A percentile compares a stretch with the other conserved stretches of the same genome.
Conservation (phyloP, 2,888 invertebrate genomes). For the Thymelicus acteon region DNA sequence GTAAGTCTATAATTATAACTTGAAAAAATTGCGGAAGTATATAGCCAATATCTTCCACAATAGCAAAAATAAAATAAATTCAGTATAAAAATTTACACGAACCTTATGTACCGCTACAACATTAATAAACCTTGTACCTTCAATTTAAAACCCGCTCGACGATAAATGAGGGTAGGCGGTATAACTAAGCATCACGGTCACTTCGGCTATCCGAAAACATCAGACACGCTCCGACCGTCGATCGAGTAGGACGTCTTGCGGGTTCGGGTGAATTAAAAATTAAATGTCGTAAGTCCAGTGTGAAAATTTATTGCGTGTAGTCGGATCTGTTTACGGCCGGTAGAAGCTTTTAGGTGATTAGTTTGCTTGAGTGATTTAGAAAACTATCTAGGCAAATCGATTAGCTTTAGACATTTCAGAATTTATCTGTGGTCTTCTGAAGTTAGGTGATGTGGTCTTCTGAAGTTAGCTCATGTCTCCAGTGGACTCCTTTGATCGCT, state of each 20-base stretch:
- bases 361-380: conserved; percentile 44
- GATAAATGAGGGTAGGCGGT: conserved; percentile 80
- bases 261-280: conserved; percentile 74
- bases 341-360: conserved; percentile 68
- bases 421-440: conserved; percentile 8
- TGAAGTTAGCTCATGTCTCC: not conserved
- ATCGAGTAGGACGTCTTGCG: conserved; percentile 60
- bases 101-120: conserved; percentile 7
- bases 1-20: too few relatives aligned
- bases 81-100: not conserved
- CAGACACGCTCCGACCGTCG: conserved; percentile 74
- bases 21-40: too few relatives aligned
- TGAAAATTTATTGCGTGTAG: conserved; percentile 67
- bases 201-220: conserved; percentile 62
- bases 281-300: conserved; percentile 63
- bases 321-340: conserved; percentile 68
- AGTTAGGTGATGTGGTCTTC: not conserved
- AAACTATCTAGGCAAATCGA: conserved; percentile 23
- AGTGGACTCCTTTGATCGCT: too few relatives aligned
- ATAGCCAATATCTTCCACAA: too few relatives aligned
- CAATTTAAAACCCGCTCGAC: conserved; percentile 71
- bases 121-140: conserved; percentile 47
- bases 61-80: not conserved
- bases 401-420: conserved; percentile 12
- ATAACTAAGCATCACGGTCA: conserved; percentile 78